phyloP scores from a whole-genome alignment of 2,888 invertebrate species.

The Melitaea athalia region DNA sequence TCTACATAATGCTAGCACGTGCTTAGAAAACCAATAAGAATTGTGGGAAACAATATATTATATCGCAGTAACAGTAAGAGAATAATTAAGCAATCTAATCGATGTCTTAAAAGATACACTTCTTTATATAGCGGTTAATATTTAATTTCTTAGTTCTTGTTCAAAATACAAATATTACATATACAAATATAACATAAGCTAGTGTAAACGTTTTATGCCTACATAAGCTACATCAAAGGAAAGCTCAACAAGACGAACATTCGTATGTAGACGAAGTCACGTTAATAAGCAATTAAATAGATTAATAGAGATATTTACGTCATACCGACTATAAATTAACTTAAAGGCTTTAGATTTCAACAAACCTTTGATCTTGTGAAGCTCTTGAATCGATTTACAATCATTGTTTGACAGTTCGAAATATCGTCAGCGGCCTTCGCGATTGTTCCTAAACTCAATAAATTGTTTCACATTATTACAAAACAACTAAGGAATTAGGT shows the following conservation, averaged over 20 bases:
- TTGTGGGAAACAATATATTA: no score
- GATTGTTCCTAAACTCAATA: constrained; percentile 47
- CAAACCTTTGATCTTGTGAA: constrained; percentile 69
- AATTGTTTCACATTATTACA: constrained; percentile 24
- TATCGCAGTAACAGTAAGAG: no score
- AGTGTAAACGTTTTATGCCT: constrained; percentile 9
- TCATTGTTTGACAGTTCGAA: constrained; percentile 70
- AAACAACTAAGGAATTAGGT: constrained; percentile 14
- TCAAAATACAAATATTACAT: neutral
- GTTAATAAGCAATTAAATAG: constrained; percentile 79
- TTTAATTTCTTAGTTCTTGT: no score
- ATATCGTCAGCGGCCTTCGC: constrained; percentile 44
- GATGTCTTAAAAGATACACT: no score
- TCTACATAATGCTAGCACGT: no score
- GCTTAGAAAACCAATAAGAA: no score
- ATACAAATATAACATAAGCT: constrained; percentile 22
- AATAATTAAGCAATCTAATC: no score
- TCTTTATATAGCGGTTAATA: no score
- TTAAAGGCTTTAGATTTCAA: constrained; percentile 53
- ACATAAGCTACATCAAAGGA: constrained; percentile 60
- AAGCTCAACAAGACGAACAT: constrained; percentile 56
- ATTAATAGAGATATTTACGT: constrained; percentile 76
- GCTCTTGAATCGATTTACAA: constrained; percentile 63
- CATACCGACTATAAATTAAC: constrained; percentile 69
- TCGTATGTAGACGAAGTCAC: constrained; percentile 55